Percentiles rank a stretch among this genome's conserved stretches.
Conservation (phyloP, 2,888 invertebrate species). For the Pomacea canaliculata region DNA sequence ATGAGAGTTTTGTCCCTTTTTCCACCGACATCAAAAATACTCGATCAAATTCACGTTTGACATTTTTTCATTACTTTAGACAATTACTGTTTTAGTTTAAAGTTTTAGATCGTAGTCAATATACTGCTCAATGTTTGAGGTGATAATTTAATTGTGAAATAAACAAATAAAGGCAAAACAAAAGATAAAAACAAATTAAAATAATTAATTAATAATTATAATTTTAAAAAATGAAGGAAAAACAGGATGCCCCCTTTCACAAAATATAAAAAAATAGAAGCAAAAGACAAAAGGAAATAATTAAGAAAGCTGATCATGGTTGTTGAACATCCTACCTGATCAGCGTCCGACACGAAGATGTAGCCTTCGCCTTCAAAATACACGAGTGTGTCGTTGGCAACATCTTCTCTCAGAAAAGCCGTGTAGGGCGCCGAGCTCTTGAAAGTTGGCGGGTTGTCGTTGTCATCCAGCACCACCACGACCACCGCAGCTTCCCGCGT, state of each 20-base stretch:
- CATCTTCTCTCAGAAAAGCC: constrained; percentile 32
- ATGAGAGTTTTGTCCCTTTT: constrained; percentile 52
- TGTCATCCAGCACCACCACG: constrained; percentile 33
- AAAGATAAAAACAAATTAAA: too few species aligned
- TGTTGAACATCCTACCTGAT: constrained; percentile 26
- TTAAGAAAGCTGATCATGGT: background rate
- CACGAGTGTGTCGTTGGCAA: constrained; percentile 23
- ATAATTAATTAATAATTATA: too few species aligned
- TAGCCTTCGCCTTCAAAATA: constrained; percentile 32
- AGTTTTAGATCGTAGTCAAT: background rate
- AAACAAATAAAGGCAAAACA: too few species aligned
- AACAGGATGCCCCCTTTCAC: background rate
- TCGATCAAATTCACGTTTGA: background rate
- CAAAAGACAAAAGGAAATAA: background rate
- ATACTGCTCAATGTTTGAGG: background rate
- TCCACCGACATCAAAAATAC: constrained; percentile 15
- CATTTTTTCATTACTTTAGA: too few species aligned
- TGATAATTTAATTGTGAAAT: background rate
- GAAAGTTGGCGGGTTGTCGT: constrained; percentile 34
- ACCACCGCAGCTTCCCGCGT: constrained; percentile 42
- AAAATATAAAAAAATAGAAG: background rate
- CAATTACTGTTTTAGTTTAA: too few species aligned
- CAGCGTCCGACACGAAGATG: constrained; percentile 28
- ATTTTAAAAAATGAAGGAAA: too few species aligned
- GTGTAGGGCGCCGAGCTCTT: constrained; percentile 30